A percentile compares a stretch with the other conserved stretches of the same genome.
These are phyloP conservation scores for Sakesphorus luctuosus DNA, from an alignment of 2,113 vertebrate species.

Conservation along the genomic window DNA sequence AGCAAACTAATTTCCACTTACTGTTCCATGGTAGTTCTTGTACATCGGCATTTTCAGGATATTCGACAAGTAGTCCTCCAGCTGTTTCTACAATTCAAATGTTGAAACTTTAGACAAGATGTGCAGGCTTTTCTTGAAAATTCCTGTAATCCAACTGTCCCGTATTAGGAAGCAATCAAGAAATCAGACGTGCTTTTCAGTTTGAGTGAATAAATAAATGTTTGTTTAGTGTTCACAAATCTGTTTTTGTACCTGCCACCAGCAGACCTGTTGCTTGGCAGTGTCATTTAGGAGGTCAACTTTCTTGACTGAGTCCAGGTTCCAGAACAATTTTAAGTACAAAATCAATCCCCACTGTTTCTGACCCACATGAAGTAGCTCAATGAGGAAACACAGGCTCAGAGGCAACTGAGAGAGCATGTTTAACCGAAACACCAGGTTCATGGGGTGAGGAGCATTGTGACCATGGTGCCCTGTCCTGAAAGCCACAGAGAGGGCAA, in stretches of 20 bases:
- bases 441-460: fast-evolving
- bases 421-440: background rate
- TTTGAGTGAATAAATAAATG: background rate
- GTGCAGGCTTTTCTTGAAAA: background rate
- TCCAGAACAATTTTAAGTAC: background rate
- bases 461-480: background rate
- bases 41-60: constrained; percentile 92
- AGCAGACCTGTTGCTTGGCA: background rate
- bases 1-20: constrained; percentile 71
- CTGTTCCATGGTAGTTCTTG: constrained; percentile 92
- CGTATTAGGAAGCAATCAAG: background rate
- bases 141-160: background rate
- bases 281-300: background rate
- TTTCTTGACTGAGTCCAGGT: background rate
- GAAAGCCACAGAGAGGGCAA: background rate
- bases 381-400: background rate
- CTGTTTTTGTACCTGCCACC: background rate
- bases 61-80: constrained; percentile 95
- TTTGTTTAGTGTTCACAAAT: background rate
- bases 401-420: background rate
- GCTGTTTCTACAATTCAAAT: constrained; percentile 86
- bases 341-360: background rate
- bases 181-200: background rate
- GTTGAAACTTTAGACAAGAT: background rate
- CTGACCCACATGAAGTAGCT: background rate